A percentile compares a stretch with the other conserved stretches of the same genome.
Evolutionary conservation across 1,140 invertebrate species (phyloP).

Genomic region (Bombus ignitus): DNA sequence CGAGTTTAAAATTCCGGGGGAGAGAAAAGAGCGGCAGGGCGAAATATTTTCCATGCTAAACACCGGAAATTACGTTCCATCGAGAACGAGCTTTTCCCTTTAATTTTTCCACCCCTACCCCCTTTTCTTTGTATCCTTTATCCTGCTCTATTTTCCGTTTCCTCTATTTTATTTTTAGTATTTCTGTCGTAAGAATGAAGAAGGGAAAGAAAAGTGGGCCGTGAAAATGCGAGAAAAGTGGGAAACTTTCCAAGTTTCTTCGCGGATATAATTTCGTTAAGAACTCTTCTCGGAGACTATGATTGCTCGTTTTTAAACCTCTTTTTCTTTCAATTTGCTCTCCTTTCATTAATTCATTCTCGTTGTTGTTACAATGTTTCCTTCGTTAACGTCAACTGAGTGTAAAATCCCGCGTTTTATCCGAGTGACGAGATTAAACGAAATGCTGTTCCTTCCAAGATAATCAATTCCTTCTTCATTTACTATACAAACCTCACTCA

Average conservation of each 20-base stretch:
- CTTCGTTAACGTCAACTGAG: conserved; percentile 19
- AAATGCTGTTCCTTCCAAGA: conserved; percentile 13
- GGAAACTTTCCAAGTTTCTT: conserved; percentile 15
- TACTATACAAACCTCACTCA: neutral
- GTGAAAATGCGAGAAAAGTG: neutral
- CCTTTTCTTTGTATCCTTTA: neutral
- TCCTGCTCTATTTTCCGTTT: neutral
- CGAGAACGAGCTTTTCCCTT: conserved; percentile 21
- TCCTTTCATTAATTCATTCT: conserved; percentile 18
- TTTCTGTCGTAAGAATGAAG: neutral
- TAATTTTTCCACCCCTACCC: neutral
- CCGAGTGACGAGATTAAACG: neutral
- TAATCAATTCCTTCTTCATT: neutral
- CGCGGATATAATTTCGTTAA: conserved; percentile 35
- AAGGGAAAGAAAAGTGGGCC: neutral
- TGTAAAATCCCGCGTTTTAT: neutral
- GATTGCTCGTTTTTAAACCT: conserved; percentile 3
- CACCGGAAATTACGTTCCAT: conserved; percentile 25
- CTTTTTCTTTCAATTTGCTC: neutral
- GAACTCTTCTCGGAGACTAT: conserved; percentile 14
- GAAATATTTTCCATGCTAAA: conserved; percentile 30
- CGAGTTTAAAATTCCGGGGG: neutral
- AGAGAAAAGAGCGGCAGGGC: no score
- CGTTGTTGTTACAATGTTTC: neutral
- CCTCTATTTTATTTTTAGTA: neutral